Evolutionary conservation across 2,113 vertebrate genomes (phyloP), one percentile per base, ranked within the genome.

Genomic region (Tachuris rubrigastra): DNA sequence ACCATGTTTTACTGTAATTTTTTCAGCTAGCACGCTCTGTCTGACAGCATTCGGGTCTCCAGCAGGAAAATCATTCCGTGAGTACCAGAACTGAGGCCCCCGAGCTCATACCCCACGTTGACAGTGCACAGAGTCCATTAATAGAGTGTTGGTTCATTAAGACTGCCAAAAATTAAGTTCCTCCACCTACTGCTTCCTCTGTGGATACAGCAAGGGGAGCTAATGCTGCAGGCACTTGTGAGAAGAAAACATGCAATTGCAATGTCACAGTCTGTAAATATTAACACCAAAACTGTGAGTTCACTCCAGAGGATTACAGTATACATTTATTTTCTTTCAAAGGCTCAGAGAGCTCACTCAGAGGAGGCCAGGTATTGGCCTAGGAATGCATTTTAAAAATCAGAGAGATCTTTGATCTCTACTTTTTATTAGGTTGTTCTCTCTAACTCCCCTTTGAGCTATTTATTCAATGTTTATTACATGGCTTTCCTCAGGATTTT

Each of bases 41-140:
- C 28, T 47, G 39, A 63, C 31, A 67, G 28, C 56, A 52, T 59
- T 68, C 20, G 50, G 20, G 30, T 77, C 59, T 67, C 31, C 52
- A 53, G 41, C 35, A 68, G 67, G 16, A 41, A 89, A 73, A 63
- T 5, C 22, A 22, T 49, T 58, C 27, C 53, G 22, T 20, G 28
- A 44, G 39, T 7, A 58, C 9, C 66, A 53, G 33, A 75, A 59
- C 1, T 10, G 89, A 72, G 31, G 42, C 7, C 66, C 19, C 52
- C 33, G 49, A 94, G 86, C 42, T 75, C 75, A 47, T 4, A 15
- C n/a, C n/a, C 3, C 0, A 55, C 0, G 0, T 2, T 52, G 56
- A 52, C 14, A 66, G 35, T 4, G 14, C 39, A 41, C 4, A 77
- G 46, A 42, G 63, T 3, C 4, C 84, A 69, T 60, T 49, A 67